Conservation (phyloP, 2,113 vertebrate genomes). For the Chloropsis cyanopogon region DNA sequence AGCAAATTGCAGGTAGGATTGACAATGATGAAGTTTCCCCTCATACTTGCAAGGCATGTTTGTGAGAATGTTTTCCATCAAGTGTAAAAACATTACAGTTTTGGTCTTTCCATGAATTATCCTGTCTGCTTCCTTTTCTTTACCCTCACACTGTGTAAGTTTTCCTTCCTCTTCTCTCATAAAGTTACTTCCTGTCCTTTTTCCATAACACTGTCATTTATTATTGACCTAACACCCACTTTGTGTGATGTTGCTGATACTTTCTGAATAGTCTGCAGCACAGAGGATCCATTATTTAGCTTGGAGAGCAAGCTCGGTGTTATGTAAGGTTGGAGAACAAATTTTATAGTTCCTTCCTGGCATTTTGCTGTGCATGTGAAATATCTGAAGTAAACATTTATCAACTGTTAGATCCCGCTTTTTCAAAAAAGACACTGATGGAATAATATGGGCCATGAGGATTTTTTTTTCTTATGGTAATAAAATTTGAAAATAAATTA, state of each 20-base stretch:
- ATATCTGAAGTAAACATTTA: neutral
- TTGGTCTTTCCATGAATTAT: constrained; percentile 16
- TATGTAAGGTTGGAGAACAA: neutral
- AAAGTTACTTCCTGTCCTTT: neutral
- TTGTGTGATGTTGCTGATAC: neutral
- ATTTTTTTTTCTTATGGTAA: neutral
- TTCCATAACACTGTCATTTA: neutral
- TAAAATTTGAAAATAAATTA: neutral
- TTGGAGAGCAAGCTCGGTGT: neutral
- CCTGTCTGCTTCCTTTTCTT: constrained; percentile 10
- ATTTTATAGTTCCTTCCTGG: constrained; percentile 15
- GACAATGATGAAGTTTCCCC: neutral
- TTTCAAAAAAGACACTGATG: neutral
- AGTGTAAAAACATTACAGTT: neutral
- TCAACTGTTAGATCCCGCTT: neutral
- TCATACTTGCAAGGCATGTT: neutral
- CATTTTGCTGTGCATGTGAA: neutral
- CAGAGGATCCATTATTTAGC: neutral
- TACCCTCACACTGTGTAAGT: neutral
- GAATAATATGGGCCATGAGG: neutral
- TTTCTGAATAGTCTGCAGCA: constrained; percentile 8
- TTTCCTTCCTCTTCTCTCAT: neutral
- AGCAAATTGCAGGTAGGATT: neutral
- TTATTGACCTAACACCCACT: neutral
- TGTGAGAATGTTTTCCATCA: neutral